Conservation (phyloP, 2,888 invertebrate genomes). For the Pandemis heparana region DNA sequence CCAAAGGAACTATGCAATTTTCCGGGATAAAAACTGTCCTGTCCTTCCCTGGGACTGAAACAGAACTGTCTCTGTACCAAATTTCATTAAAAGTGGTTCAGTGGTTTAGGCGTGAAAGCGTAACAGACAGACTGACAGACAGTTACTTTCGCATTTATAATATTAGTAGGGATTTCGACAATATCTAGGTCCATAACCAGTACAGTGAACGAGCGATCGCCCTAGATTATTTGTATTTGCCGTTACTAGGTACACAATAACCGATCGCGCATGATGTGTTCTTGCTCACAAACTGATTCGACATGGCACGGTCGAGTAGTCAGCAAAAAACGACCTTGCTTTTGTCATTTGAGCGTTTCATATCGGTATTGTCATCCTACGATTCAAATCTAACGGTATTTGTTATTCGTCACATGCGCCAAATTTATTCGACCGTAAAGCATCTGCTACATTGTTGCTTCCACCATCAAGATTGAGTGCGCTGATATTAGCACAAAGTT, state of each 20-base stretch:
- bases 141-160: too few species aligned
- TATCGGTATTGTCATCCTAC: slow-evolving; percentile 33
- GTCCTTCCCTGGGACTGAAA: too few species aligned
- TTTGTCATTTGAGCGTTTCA: slow-evolving; percentile 46
- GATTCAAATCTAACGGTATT: slow-evolving; percentile 33
- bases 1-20: too few species aligned
- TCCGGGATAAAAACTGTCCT: too few species aligned
- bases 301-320: slow-evolving; percentile 57
- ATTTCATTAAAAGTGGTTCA: too few species aligned
- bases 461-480: background rate
- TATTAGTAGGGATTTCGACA: too few species aligned
- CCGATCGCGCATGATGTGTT: slow-evolving; percentile 37
- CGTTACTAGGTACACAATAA: slow-evolving; percentile 31
- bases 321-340: slow-evolving; percentile 53
- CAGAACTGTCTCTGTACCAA: too few species aligned
- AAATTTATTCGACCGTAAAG: background rate
- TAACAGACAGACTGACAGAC: too few species aligned
- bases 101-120: too few species aligned
- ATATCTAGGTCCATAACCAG: too few species aligned
- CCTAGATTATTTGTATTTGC: slow-evolving; percentile 37
- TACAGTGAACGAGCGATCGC: slow-evolving; percentile 1
- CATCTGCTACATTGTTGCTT: background rate
- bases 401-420: background rate
- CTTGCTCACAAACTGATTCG: slow-evolving; percentile 59
- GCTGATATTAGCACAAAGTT: background rate